Conservation (phyloP, 2,888 invertebrate genomes). For the Callimorpha dominula region DNA sequence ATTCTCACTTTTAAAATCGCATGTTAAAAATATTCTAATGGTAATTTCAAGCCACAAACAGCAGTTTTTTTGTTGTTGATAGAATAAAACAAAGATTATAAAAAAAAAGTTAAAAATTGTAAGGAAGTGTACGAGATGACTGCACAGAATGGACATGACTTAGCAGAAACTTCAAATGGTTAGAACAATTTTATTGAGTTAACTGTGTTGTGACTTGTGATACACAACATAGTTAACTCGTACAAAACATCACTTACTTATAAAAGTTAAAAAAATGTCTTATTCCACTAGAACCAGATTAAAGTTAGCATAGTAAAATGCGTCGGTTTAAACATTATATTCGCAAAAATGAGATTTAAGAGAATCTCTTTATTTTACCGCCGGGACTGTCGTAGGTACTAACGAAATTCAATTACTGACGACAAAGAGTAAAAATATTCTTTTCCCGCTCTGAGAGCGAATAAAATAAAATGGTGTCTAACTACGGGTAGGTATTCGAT, state of each 20-base stretch:
- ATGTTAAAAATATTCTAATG: too few relatives aligned
- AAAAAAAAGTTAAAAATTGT: too few relatives aligned
- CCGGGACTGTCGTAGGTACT: constrained; percentile 58
- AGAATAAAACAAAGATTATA: too few relatives aligned
- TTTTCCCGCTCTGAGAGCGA: constrained; percentile 54
- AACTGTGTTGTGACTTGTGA: too few relatives aligned
- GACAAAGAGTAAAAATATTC: constrained; percentile 74
- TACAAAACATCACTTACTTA: background rate
- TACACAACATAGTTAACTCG: too few relatives aligned
- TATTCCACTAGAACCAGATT: background rate
- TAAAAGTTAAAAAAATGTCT: background rate
- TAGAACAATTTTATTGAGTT: too few relatives aligned
- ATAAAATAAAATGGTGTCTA: constrained; percentile 70
- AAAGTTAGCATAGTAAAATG: constrained; percentile 17
- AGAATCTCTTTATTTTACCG: constrained; percentile 50
- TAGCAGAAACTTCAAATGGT: too few relatives aligned
- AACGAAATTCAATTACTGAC: constrained; percentile 72
- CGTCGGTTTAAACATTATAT: constrained; percentile 39
- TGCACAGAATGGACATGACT: too few relatives aligned
- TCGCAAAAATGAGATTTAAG: constrained; percentile 34
- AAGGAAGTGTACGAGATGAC: too few relatives aligned
- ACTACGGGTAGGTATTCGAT: constrained; percentile 62
- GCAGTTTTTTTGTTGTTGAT: too few relatives aligned
- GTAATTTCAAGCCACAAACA: too few relatives aligned
- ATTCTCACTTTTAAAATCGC: too few relatives aligned